Evolutionary conservation across 2,113 vertebrate genomes (phyloP), one percentile per base, ranked within the genome.

Genomic region (Oryzias woworae): DNA sequence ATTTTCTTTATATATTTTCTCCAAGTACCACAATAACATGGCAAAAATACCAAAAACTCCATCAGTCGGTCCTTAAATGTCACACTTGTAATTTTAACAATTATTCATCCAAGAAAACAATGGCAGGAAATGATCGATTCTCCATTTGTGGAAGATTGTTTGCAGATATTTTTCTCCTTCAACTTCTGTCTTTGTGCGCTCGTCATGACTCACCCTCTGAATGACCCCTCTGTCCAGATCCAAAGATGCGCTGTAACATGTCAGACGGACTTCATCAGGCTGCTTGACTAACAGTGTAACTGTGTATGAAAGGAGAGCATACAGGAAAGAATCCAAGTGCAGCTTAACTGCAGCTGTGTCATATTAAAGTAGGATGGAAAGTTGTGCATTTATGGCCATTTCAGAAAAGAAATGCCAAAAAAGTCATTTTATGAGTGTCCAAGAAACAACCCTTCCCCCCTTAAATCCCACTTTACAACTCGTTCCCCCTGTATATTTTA

Each of bases 181-280:
- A 28, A 49, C 44, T 58, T 14, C 42, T 12, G 4, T 44, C 52
- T 22, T 55, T 41, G 41, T 59, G 64, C 14, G 57, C 45, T 58
- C 18, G 48, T n/a, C 58, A 23, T 23, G 42, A 41, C 24, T 64
- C 50, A 16, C 58, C 54, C 45, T 20, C 22, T 14, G 24, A 61
- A 15, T 47, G 52, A 26, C 17, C 5, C 42, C 0, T 10, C 58
- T 55, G 59, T 17, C 44, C 49, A 31, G 17, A 42, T 28, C 14
- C 20, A 24, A 42, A 42, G 47, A 62, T 71, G 36, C 57, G 14
- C 53, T 47, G 16, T 18, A 43, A 28, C 41, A 28, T 28, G 18
- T 67, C 63, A 78, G 60, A 51, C 69, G 79, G 62, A 26, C 66
- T 57, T 69, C 64, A 64, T 84, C 69, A 74, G 67, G 53, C 42